phyloP scores from a whole-genome alignment of 2,888 invertebrate species.

The Notodonta ziczac region DNA sequence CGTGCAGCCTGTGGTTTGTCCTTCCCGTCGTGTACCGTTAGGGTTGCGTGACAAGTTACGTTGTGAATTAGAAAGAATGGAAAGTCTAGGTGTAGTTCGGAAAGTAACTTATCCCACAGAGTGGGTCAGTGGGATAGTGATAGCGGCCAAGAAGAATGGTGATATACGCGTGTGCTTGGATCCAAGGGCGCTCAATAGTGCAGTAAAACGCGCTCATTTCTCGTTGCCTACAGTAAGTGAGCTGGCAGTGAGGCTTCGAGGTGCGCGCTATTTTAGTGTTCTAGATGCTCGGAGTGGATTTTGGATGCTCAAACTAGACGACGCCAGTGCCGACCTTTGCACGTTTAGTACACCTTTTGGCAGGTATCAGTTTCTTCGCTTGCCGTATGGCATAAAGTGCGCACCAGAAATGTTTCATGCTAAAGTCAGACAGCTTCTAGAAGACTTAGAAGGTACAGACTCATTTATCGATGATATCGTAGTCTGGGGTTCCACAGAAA shows the following conservation, averaged over 20 bases:
- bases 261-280: neutral
- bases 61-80: constrained; percentile 9
- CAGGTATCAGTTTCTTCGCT: constrained; percentile 12
- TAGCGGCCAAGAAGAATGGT: constrained; percentile 22
- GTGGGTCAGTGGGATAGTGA: constrained; percentile 34
- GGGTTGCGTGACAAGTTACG: constrained; percentile 28
- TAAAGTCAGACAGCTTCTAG: constrained; percentile 13
- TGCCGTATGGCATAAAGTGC: neutral
- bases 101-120: constrained; percentile 21
- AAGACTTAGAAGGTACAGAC: constrained; percentile 11
- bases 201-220: constrained; percentile 16
- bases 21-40: constrained; percentile 32
- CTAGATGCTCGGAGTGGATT: constrained; percentile 13
- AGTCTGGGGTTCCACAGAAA: neutral
- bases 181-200: constrained; percentile 19
- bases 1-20: constrained; percentile 19
- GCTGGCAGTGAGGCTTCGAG: neutral
- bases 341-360: constrained; percentile 25
- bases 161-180: constrained; percentile 12
- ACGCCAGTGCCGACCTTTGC: constrained; percentile 25
- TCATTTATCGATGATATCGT: constrained; percentile 1
- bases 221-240: constrained; percentile 20
- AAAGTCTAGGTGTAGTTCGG: constrained; percentile 9
- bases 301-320: constrained; percentile 24
- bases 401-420: constrained; percentile 9